Evolutionary conservation across 2,888 invertebrate species (phyloP).

Genomic region (Chrysolina haemoptera): DNA sequence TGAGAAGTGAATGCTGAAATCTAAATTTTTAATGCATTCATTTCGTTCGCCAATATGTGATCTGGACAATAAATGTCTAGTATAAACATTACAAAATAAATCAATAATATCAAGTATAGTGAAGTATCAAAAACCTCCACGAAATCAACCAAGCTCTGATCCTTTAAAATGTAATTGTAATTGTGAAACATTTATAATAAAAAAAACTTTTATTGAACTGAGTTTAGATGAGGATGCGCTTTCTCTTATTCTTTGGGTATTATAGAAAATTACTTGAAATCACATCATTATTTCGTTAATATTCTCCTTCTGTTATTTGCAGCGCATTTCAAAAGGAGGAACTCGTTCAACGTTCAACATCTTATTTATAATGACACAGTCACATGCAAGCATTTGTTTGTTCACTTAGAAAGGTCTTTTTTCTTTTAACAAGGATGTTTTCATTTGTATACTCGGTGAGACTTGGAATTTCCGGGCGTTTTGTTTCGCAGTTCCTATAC

Average conservation of each 20-base stretch:
- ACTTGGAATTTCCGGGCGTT: not conserved
- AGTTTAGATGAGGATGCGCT: not conserved
- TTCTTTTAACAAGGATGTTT: constrained; percentile 7
- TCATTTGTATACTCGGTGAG: not conserved
- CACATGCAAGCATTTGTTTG: constrained; percentile 11
- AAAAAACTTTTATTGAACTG: too few species aligned
- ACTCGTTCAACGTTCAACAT: not conserved
- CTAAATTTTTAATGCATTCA: too few species aligned
- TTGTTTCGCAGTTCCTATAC: not conserved
- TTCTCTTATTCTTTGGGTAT: not conserved
- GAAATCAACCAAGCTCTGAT: too few species aligned
- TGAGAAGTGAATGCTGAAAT: too few species aligned
- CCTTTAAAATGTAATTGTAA: too few species aligned
- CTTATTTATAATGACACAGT: not conserved
- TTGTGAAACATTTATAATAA: too few species aligned
- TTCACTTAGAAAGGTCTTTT: not conserved
- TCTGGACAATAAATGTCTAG: too few species aligned
- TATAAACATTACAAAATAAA: too few species aligned
- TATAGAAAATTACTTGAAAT: not conserved
- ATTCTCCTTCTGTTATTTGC: not conserved
- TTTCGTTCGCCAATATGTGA: too few species aligned
- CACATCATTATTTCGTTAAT: not conserved
- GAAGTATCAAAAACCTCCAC: too few species aligned
- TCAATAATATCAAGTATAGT: too few species aligned
- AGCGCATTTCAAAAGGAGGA: not conserved